phyloP scores from a whole-genome alignment of 1,140 invertebrate species.

The Sitobion miscanthi region DNA sequence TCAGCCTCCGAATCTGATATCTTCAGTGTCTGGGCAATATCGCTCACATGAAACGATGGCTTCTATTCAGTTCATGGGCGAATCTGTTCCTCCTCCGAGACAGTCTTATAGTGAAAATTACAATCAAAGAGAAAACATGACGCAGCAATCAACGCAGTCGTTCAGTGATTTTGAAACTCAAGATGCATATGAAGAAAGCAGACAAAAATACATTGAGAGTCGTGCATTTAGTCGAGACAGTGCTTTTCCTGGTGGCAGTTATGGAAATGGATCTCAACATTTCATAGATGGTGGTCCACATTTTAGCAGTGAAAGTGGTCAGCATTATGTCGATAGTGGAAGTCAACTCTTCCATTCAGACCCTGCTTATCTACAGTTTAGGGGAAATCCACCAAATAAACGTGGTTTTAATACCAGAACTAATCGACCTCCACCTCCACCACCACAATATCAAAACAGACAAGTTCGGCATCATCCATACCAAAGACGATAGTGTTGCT shows the following conservation, averaged over 20 bases:
- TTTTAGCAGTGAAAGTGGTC: slow-evolving; percentile 35
- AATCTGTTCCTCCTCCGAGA: slow-evolving; percentile 2
- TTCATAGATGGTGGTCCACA: background rate
- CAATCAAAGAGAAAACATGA: slow-evolving; percentile 45
- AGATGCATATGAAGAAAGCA: slow-evolving; percentile 42
- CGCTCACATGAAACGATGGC: slow-evolving; percentile 8
- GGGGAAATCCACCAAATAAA: background rate
- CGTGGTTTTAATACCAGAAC: slow-evolving; percentile 37
- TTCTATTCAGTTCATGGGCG: slow-evolving; percentile 18
- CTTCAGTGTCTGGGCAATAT: background rate
- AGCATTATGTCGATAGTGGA: slow-evolving; percentile 40
- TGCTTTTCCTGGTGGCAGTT: background rate
- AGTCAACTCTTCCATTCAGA: slow-evolving; percentile 26
- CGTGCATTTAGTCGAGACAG: slow-evolving; percentile 10
- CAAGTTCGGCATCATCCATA: slow-evolving; percentile 53
- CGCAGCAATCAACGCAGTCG: background rate
- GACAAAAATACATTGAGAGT: slow-evolving; percentile 42
- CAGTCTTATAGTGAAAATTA: slow-evolving; percentile 36
- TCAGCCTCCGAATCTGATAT: slow-evolving; percentile 41
- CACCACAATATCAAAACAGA: slow-evolving; percentile 19
- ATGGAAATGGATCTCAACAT: slow-evolving; percentile 53
- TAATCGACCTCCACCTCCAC: slow-evolving; percentile 11
- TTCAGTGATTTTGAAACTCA: slow-evolving; percentile 38
- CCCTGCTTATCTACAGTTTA: slow-evolving; percentile 17
- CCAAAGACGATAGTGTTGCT: slow-evolving; percentile 52